Percentiles rank a stretch among this genome's conserved stretches.
Conservation (phyloP, 1,140 invertebrate species). For the Prorops nasuta region DNA sequence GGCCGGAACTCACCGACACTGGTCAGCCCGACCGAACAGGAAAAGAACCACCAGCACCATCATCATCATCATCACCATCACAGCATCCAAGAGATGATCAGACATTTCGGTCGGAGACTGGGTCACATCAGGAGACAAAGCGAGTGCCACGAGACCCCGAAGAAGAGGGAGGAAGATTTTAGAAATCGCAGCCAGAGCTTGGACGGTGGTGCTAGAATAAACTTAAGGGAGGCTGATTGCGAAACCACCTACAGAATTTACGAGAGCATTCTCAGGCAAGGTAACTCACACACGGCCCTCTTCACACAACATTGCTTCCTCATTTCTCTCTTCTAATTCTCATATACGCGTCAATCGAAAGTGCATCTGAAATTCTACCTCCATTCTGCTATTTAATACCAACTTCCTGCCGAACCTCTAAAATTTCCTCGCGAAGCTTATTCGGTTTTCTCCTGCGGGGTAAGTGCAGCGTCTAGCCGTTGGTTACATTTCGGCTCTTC, state of each 20-base stretch:
- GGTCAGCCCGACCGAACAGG: slow-evolving; percentile 39
- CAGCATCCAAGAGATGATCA: slow-evolving; percentile 69
- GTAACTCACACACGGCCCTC: slow-evolving; percentile 52
- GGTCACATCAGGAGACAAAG: slow-evolving; percentile 56
- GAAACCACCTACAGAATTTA: slow-evolving; percentile 79
- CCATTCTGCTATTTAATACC: no score
- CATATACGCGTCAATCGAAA: no score
- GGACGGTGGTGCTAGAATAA: slow-evolving; percentile 63
- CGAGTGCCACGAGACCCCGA: slow-evolving; percentile 52
- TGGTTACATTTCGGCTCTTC: no score
- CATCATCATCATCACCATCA: slow-evolving; percentile 44
- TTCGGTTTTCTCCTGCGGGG: no score
- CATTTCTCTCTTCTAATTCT: slow-evolving; percentile 2
- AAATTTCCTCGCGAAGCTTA: no score
- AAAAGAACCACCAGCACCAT: slow-evolving; percentile 31
- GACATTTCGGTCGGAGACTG: slow-evolving; percentile 64
- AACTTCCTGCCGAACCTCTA: no score
- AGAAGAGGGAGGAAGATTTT: slow-evolving; percentile 63
- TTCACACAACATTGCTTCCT: slow-evolving; percentile 9
- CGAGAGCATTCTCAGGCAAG: slow-evolving; percentile 77
- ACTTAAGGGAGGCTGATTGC: slow-evolving; percentile 64
- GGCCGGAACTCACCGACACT: slow-evolving; percentile 31
- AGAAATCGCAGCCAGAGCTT: slow-evolving; percentile 74
- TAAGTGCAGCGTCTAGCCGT: no score
- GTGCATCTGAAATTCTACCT: no score